Percentiles rank a stretch among this genome's conserved stretches.
phyloP scores from a whole-genome alignment of 2,797 vertebrate species.

The Babyrousa celebensis region DNA sequence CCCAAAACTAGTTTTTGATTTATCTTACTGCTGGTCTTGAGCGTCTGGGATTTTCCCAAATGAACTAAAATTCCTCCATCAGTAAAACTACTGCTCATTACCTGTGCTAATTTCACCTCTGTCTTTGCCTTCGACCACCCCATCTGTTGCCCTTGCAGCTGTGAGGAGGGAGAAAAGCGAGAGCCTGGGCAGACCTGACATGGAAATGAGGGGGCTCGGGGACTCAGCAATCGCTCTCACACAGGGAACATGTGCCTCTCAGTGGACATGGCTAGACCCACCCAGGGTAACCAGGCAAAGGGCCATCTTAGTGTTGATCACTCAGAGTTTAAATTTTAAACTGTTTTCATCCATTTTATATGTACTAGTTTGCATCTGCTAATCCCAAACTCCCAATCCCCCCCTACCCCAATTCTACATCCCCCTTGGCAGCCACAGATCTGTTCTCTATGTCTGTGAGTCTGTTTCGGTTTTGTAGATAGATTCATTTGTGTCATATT shows the following conservation, averaged over 20 bases:
- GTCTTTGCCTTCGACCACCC: conserved; percentile 52
- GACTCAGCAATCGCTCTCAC: conserved; percentile 10
- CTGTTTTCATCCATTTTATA: too few relatives aligned
- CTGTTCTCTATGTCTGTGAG: too few relatives aligned
- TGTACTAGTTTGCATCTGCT: too few relatives aligned
- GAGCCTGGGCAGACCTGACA: not conserved
- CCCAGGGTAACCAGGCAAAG: conserved; percentile 22
- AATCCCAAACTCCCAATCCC: too few relatives aligned
- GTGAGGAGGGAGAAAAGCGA: conserved; percentile 62
- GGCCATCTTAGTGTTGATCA: not conserved
- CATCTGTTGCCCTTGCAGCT: conserved; percentile 76
- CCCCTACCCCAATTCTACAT: too few relatives aligned
- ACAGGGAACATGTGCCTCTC: not conserved
- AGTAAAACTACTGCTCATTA: conserved; percentile 81
- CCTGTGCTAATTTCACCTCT: conserved; percentile 81
- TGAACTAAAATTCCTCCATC: conserved; percentile 74
- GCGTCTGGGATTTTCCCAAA: conserved; percentile 80
- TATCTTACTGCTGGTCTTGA: conserved; percentile 74
- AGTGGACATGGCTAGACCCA: not conserved
- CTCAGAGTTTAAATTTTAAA: not conserved
- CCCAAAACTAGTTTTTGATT: conserved; percentile 83
- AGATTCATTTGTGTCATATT: too few relatives aligned
- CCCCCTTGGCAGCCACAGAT: too few relatives aligned
- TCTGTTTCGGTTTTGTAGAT: too few relatives aligned
- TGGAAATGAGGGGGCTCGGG: not conserved